Evolutionary conservation across 2,888 invertebrate species (phyloP), one percentile per base, ranked within the genome.

Genomic region (Marronus borbonicus): DNA sequence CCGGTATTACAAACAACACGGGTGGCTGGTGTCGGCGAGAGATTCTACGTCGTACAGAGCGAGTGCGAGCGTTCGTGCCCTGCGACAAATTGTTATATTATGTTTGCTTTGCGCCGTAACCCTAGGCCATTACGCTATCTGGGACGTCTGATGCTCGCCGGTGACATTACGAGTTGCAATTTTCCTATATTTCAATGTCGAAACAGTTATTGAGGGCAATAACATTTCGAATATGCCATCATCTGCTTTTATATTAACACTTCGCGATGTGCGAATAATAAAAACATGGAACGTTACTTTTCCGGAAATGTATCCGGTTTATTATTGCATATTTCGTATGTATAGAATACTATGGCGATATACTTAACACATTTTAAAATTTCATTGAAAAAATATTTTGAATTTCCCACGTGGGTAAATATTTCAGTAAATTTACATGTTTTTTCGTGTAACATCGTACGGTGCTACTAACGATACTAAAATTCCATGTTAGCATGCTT

Each of bases 61-160:
- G n/a, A 12, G 58, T 70, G 28, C 58, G n/a, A 58, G 72, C 58
- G 84, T 84, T 84, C 84, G 84, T 82, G 80, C 81, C 81, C 80
- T 75, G 78, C 79, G 80, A 78, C 79, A 80, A 80, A 80, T 79
- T 79, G 80, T 80, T 80, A 79, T 80, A 79, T 79, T 80, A 79
- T 80, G 80, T 80, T 80, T 80, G 79, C 80, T 70, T 76, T 80
- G 76, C 77, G 79, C 74, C 80, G 70, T 79, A 76, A 64, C 79
- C 79, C 5, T 81, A 83, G 79, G 79, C 80, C 79, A 79, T 82
- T 81, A 81, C 81, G 79, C 81, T 82, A 82, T 82, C 82, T 81
- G 78, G 55, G 60, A 77, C 80, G 58, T 72, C 72, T 72, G 55
- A 55, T 55, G 72, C 72, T 72, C 58, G 55, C 58, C 72, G 72